These are phyloP conservation scores for Drosophila arizonae DNA, from an alignment of 1,140 invertebrate genomes.

Conservation along the genomic window DNA sequence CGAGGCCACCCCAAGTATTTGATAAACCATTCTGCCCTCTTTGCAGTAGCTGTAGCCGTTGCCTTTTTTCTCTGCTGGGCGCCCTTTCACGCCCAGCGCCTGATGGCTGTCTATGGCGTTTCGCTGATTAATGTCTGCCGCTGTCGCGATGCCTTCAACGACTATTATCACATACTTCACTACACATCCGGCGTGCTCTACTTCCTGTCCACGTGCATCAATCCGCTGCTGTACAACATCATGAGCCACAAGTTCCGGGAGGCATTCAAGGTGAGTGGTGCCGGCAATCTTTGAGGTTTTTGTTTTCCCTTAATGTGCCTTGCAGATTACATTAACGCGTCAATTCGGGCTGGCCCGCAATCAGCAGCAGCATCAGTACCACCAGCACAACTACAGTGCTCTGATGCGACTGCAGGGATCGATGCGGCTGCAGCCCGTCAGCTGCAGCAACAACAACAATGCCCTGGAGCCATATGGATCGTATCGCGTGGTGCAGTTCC, in stretches of 20 bases:
- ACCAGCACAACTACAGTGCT: conserved; percentile 74
- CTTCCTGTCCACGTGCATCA: conserved; percentile 89
- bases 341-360: conserved; percentile 63
- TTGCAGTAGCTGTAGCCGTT: conserved; percentile 95
- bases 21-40: conserved; percentile 34
- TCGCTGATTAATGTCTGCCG: conserved; percentile 73
- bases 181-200: conserved; percentile 89
- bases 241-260: conserved; percentile 94
- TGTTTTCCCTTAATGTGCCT: not conserved
- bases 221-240: conserved; percentile 93
- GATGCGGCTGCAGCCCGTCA: conserved; percentile 63
- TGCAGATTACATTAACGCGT: conserved; percentile 65
- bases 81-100: conserved; percentile 94
- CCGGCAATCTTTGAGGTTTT: not conserved
- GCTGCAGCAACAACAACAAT: conserved; percentile 73
- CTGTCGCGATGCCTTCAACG: conserved; percentile 84
- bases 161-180: conserved; percentile 84
- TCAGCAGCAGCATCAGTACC: conserved; percentile 61
- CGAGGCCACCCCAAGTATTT: conserved; percentile 25
- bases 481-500: conserved; percentile 75
- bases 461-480: conserved; percentile 74
- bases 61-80: conserved; percentile 98
- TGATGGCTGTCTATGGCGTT: conserved; percentile 88
- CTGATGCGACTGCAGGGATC: conserved; percentile 67
- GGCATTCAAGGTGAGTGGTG: conserved; percentile 88